Percentiles rank a stretch among this genome's conserved stretches.
These are phyloP conservation scores for Autographa pulchrina DNA, from an alignment of 2,888 invertebrate genomes.

Conservation along the genomic window DNA sequence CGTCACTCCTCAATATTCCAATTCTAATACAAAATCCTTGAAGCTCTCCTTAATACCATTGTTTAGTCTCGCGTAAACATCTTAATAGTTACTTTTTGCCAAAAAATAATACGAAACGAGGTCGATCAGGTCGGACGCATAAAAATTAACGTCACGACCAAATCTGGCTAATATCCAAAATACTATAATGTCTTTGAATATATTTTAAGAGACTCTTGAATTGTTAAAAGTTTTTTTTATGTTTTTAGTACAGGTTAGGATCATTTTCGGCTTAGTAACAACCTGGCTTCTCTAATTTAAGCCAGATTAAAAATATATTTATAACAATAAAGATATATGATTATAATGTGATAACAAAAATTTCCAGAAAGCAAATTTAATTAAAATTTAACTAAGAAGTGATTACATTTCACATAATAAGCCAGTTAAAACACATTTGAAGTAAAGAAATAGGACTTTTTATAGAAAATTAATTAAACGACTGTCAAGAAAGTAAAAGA, in stretches of 20 bases:
- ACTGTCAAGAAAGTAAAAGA: background rate
- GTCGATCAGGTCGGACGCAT: slow-evolving; percentile 49
- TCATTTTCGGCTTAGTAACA: background rate
- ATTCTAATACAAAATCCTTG: slow-evolving; percentile 18
- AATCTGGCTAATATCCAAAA: slow-evolving; percentile 53
- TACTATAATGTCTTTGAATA: slow-evolving; percentile 48
- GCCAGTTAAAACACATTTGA: background rate
- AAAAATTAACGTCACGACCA: slow-evolving; percentile 46
- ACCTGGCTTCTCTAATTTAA: too few relatives aligned
- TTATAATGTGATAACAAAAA: too few relatives aligned
- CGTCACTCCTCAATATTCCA: slow-evolving; percentile 16
- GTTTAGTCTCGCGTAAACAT: slow-evolving; percentile 31
- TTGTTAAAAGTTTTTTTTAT: slow-evolving; percentile 26
- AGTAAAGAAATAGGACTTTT: background rate
- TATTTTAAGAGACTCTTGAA: slow-evolving; percentile 40
- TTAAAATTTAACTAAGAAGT: too few relatives aligned
- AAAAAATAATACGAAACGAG: slow-evolving; percentile 23
- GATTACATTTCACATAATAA: too few relatives aligned
- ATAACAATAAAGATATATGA: too few relatives aligned
- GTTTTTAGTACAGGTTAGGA: background rate
- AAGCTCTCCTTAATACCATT: slow-evolving; percentile 26
- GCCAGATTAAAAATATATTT: too few relatives aligned
- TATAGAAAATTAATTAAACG: background rate
- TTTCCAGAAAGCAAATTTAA: too few relatives aligned
- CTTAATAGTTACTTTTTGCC: slow-evolving; percentile 36